Conservation (phyloP, 2,888 invertebrate genomes). For the Xanthia togata region DNA sequence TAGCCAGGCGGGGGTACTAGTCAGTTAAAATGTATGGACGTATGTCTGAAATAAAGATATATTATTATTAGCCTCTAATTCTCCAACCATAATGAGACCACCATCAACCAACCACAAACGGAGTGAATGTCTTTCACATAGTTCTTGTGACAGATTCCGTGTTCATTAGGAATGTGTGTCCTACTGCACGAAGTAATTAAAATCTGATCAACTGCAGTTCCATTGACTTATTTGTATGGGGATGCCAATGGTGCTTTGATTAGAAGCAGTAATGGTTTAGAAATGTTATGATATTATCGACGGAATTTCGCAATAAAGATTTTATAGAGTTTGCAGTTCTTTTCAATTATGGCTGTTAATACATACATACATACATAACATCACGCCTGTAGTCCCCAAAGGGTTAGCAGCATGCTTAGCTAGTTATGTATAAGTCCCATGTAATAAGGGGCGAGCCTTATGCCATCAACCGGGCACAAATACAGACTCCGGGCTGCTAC, state of each 20-base stretch:
- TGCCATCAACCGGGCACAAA: no score
- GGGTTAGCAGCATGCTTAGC: no score
- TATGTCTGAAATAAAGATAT: no score
- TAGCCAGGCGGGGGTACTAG: no score
- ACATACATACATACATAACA: no score
- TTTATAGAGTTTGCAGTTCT: background rate
- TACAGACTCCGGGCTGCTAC: no score
- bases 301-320: background rate
- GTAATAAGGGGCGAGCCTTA: no score
- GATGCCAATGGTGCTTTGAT: background rate
- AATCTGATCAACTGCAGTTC: slow-evolving; percentile 43
- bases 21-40: no score
- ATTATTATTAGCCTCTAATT: slow-evolving; percentile 54
- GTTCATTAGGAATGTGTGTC: slow-evolving; percentile 82
- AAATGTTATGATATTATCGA: background rate
- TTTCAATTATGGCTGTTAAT: background rate
- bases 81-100: slow-evolving; percentile 54
- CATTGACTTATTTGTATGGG: slow-evolving; percentile 30
- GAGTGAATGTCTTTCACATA: slow-evolving; percentile 68
- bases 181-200: slow-evolving; percentile 64
- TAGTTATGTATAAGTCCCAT: no score
- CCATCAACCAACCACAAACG: slow-evolving; percentile 63
- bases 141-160: slow-evolving; percentile 66
- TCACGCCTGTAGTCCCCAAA: no score
- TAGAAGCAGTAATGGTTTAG: background rate